A percentile compares a stretch with the other conserved stretches of the same genome.
phyloP scores from a whole-genome alignment of 1,140 invertebrate genomes.

The Drosophila leontia region DNA sequence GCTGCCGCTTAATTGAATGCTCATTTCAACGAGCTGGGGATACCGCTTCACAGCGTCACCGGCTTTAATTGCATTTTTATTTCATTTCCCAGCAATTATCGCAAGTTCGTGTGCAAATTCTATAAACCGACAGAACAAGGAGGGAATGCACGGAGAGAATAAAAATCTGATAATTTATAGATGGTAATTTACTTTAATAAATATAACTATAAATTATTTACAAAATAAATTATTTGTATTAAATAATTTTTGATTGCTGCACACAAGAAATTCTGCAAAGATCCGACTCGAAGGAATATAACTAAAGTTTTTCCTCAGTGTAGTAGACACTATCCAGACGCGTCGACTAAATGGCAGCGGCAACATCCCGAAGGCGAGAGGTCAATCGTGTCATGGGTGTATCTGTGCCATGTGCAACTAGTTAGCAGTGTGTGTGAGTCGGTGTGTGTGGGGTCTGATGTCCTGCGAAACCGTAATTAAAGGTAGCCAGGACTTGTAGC shows the following conservation, averaged over 20 bases:
- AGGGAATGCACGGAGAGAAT: not conserved
- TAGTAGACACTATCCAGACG: constrained; percentile 3
- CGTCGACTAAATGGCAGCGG: constrained; percentile 34
- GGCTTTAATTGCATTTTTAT: constrained; percentile 83
- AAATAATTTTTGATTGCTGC: no score
- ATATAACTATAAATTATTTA: not conserved
- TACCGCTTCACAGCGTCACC: constrained; percentile 35
- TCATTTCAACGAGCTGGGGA: constrained; percentile 62
- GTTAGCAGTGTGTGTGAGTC: constrained; percentile 46
- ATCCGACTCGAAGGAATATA: not conserved
- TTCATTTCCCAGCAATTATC: constrained; percentile 81
- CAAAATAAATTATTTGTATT: no score
- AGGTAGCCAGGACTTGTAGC: constrained; percentile 61
- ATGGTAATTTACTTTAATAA: not conserved
- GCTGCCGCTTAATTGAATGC: constrained; percentile 73
- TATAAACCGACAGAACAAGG: constrained; percentile 54
- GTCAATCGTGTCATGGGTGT: constrained; percentile 65
- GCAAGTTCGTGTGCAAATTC: constrained; percentile 78
- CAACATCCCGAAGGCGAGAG: constrained; percentile 62
- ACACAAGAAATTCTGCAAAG: not conserved
- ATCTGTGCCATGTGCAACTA: constrained; percentile 65
- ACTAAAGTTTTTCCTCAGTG: not conserved
- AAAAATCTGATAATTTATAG: no score
- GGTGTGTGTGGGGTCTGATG: constrained; percentile 32
- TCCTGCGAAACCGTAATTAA: constrained; percentile 72